phyloP scores from a whole-genome alignment of 2,797 vertebrate species.

The Serranus cabrilla region DNA sequence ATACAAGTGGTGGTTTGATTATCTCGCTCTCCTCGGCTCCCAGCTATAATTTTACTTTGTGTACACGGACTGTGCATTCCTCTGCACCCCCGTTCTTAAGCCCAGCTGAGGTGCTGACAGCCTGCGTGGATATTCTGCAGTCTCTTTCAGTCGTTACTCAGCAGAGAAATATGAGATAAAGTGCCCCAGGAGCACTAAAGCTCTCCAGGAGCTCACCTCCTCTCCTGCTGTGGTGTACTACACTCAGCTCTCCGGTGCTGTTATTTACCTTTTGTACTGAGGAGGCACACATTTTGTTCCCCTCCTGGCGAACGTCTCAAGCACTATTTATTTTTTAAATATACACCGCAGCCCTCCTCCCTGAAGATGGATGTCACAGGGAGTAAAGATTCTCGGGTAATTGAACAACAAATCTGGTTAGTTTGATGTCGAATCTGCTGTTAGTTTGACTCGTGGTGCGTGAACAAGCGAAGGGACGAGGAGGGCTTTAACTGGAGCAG shows the following conservation, averaged over 20 bases:
- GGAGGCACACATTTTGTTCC: constrained; percentile 33
- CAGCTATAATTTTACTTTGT: constrained; percentile 38
- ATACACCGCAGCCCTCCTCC: background rate
- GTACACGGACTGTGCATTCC: constrained; percentile 43
- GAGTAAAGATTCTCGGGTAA: constrained; percentile 19
- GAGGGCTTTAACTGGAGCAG: constrained; percentile 36
- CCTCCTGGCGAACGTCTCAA: constrained; percentile 31
- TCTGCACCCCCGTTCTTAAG: constrained; percentile 40
- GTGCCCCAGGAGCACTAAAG: constrained; percentile 55
- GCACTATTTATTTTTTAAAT: background rate
- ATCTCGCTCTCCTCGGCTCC: constrained; percentile 33
- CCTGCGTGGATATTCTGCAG: constrained; percentile 44
- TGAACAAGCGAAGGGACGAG: constrained; percentile 8
- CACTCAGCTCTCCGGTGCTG: constrained; percentile 17
- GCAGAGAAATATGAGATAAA: constrained; percentile 72
- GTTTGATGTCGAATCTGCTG: constrained; percentile 5
- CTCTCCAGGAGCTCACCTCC: constrained; percentile 58
- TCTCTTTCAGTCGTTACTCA: constrained; percentile 70
- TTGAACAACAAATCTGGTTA: constrained; percentile 45
- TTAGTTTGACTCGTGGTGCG: constrained; percentile 13
- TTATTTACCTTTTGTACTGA: constrained; percentile 39
- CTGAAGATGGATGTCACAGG: constrained; percentile 1
- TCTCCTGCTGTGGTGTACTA: constrained; percentile 12
- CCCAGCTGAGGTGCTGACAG: constrained; percentile 67
- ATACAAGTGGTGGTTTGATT: constrained; percentile 26